Base-by-base conservation (phyloP, 2,888 invertebrate genomes). In the Apeira syringaria region DNA sequence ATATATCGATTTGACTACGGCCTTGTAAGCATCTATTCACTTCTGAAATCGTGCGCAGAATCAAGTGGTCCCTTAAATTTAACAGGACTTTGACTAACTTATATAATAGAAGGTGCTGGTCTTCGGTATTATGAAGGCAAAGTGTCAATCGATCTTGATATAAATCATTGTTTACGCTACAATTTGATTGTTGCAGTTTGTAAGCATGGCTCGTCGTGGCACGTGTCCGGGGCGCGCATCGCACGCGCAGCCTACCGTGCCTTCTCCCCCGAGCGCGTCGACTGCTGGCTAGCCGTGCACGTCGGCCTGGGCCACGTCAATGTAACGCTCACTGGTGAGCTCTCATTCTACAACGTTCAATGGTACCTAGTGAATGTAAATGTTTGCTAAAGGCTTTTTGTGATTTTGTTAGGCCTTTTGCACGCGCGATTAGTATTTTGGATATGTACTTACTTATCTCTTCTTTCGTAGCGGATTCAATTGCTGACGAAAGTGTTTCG, bases 271-370 rank as follows among this genome's bases (percentile, higher is more conserved):
- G 97, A 98, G 78, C 94, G 96, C 72, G 91, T 99, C 55, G 92
- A 94, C 67, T 98, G 97, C 64, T 93, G 95, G 83, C 93, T 99
- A 57, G 98, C 98, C 22, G 95, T 98, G 45, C 95, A 95, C 79
- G 95, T 99, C 60, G 99, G 98, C 40, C 92, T 99, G 50, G 95
- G 95, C 72, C 97, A 97, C 84, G 96, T 98, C 82, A 99, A 99
- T 90, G 96, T 99, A 67, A 98, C 99, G 37, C 93, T 99, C 61
- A 93, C 93, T 87, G 96, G 98, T 98, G 91, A 91, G 62, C 59
- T 56, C 43, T 49, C 36, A 81, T 47, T 57, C 46, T 46, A 47
- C 56, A 56, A 59, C 53, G 45, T 49, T 50, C 41, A 55, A 56
- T 48, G 53, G 54, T 53, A 55, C 55, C 53, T 55, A 59, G 53